These are phyloP conservation scores for Sakesphorus luctuosus DNA, from an alignment of 2,113 vertebrate genomes.

Conservation along the genomic window DNA sequence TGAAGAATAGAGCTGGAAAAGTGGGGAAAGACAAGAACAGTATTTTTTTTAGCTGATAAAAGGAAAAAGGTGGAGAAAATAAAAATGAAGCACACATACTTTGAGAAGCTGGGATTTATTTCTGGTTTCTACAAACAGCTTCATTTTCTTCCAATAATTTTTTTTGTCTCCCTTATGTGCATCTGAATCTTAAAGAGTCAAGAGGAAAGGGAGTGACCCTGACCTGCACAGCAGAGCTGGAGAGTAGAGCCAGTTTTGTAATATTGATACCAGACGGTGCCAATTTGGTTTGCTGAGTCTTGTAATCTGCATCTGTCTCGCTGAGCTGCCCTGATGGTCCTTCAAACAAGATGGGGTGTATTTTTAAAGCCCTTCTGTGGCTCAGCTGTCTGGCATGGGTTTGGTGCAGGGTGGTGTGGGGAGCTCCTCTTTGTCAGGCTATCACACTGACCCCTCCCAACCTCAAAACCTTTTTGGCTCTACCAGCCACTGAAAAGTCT, in stretches of 20 bases:
- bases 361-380: not conserved
- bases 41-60: not conserved
- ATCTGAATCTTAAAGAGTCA: not conserved
- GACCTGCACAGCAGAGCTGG: not conserved
- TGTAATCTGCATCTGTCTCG: not conserved
- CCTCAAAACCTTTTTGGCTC: not conserved
- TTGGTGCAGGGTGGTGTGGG: not conserved
- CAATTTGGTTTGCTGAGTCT: not conserved
- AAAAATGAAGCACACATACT: not conserved
- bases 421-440: not conserved
- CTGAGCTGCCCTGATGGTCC: not conserved
- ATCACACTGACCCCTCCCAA: not conserved
- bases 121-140: not conserved
- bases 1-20: not conserved
- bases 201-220: not conserved
- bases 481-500: not conserved
- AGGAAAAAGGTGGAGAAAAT: not conserved
- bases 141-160: not conserved
- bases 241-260: not conserved
- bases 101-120: not conserved
- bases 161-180: not conserved
- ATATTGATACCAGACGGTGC: not conserved
- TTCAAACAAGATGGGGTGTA: not conserved
- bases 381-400: not conserved
- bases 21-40: not conserved